These are phyloP conservation scores for Chrysomallon squamiferum DNA, from an alignment of 1,140 invertebrate species.

Conservation along the genomic window DNA sequence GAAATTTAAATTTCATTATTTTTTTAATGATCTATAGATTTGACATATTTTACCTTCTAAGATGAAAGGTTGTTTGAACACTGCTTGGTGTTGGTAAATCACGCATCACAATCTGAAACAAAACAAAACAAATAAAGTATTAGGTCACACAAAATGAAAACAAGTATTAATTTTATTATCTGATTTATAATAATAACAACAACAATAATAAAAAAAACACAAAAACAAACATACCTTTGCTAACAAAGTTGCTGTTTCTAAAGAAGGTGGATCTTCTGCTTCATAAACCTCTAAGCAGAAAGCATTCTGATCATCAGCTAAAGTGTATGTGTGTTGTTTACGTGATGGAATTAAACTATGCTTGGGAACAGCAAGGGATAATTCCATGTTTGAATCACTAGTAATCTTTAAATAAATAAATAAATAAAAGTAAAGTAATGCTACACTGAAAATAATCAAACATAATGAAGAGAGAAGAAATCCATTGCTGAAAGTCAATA, in stretches of 20 bases:
- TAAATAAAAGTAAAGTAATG: no score
- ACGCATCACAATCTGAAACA: slow-evolving; percentile 50
- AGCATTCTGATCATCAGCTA: slow-evolving; percentile 39
- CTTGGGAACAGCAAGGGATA: slow-evolving; percentile 38
- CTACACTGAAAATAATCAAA: no score
- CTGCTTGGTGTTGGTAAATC: slow-evolving; percentile 41
- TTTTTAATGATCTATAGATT: no score
- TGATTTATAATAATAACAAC: no score
- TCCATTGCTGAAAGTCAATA: no score
- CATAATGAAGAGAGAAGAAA: no score
- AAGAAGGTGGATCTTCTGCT: slow-evolving; percentile 19
- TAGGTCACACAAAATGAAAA: no score
- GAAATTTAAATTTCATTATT: no score
- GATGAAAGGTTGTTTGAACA: slow-evolving; percentile 45
- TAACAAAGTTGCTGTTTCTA: slow-evolving; percentile 17
- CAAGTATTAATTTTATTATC: no score
- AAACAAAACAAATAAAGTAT: background rate
- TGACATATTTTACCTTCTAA: slow-evolving; percentile 40
- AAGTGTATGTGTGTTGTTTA: slow-evolving; percentile 41
- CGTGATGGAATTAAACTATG: slow-evolving; percentile 44
- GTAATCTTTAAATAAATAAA: no score
- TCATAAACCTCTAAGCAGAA: slow-evolving; percentile 49
- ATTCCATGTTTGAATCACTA: background rate
- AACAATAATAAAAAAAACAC: no score
- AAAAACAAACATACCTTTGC: no score